phyloP scores from a whole-genome alignment of 1,140 invertebrate genomes.

The Neoseiulus cucumeris region DNA sequence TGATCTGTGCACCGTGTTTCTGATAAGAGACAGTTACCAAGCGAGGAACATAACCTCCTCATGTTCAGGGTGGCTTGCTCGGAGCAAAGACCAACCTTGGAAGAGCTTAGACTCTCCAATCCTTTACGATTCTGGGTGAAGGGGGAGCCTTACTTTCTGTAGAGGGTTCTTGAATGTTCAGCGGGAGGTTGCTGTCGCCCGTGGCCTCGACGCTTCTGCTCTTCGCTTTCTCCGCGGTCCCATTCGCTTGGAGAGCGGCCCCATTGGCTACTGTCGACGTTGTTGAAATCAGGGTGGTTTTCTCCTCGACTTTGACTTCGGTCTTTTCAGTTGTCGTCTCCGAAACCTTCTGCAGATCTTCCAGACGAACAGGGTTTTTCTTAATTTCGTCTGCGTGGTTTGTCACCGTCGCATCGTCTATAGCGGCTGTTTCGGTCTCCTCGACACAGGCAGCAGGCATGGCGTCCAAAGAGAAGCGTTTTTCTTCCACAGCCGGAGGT shows the following conservation, averaged over 20 bases:
- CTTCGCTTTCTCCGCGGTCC: too few species aligned
- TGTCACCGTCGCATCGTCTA: background rate
- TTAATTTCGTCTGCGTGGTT: background rate
- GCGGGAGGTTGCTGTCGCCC: background rate
- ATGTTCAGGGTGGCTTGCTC: too few species aligned
- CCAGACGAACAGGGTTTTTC: background rate
- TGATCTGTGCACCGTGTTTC: too few species aligned
- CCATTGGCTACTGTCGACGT: background rate
- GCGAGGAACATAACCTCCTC: too few species aligned
- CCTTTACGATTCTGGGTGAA: background rate
- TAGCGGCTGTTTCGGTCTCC: background rate
- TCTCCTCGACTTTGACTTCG: background rate
- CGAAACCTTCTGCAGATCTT: background rate
- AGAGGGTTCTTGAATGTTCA: background rate
- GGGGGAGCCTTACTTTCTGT: constrained; percentile 3
- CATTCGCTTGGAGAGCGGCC: background rate
- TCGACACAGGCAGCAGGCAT: background rate
- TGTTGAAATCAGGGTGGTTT: background rate
- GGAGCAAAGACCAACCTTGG: too few species aligned
- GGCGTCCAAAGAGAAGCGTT: background rate
- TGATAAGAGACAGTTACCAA: too few species aligned
- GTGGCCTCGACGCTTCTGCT: too few species aligned
- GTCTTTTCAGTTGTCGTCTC: constrained; percentile 1
- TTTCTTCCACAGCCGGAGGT: background rate
- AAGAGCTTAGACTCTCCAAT: background rate